phyloP scores from a whole-genome alignment of 2,888 invertebrate species.

The Tetrapedia diversipes region DNA sequence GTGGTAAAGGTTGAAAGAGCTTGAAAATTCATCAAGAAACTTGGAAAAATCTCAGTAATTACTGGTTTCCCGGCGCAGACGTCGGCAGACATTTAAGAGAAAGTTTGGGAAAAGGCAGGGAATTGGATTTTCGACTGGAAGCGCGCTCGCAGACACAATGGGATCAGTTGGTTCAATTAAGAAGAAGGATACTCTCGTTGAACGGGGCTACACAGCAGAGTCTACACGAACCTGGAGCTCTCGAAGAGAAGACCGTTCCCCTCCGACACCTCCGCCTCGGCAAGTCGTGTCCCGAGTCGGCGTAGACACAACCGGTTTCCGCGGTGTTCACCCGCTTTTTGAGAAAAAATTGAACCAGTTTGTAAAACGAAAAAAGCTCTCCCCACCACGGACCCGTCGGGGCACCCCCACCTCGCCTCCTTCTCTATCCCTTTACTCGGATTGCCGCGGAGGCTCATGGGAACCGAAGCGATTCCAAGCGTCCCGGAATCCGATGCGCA shows the following conservation, averaged over 20 bases:
- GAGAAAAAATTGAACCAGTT: slow-evolving; percentile 83
- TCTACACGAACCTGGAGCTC: slow-evolving; percentile 62
- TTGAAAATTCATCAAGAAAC: neutral
- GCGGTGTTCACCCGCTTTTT: slow-evolving; percentile 81
- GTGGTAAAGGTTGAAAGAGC: neutral
- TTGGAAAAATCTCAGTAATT: slow-evolving; percentile 25
- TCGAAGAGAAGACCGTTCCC: slow-evolving; percentile 51
- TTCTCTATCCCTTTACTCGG: slow-evolving; percentile 59
- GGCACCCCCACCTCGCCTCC: slow-evolving; percentile 45
- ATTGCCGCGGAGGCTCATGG: slow-evolving; percentile 67
- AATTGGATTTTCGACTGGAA: slow-evolving; percentile 48
- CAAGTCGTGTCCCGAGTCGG: slow-evolving; percentile 61
- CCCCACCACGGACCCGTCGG: slow-evolving; percentile 63
- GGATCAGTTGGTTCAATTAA: slow-evolving; percentile 55
- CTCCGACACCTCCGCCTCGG: slow-evolving; percentile 44
- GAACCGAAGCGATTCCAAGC: slow-evolving; percentile 71
- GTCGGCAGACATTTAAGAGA: slow-evolving; percentile 20
- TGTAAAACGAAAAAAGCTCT: slow-evolving; percentile 82
- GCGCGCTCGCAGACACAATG: slow-evolving; percentile 30
- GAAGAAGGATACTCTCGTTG: slow-evolving; percentile 45
- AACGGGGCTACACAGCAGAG: slow-evolving; percentile 50
- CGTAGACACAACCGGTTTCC: slow-evolving; percentile 79
- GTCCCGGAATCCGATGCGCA: slow-evolving; percentile 73
- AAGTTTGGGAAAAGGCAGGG: slow-evolving; percentile 6
- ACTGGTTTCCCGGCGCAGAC: slow-evolving; percentile 8